Conservation (phyloP, 2,113 vertebrate species). For the Serilophus lunatus region DNA sequence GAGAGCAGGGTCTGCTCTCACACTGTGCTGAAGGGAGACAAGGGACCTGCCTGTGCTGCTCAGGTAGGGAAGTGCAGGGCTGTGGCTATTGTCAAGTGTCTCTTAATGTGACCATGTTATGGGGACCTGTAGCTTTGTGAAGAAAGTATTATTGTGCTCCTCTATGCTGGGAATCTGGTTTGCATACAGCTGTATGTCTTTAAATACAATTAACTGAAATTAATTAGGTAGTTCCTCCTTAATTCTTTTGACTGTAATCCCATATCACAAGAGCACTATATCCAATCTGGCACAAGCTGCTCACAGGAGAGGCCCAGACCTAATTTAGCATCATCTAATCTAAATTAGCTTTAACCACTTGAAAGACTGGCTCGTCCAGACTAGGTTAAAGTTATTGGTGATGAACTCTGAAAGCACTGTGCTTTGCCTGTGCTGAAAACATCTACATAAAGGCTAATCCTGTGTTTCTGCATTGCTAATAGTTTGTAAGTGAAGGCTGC, state of each 20-base stretch:
- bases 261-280: neutral
- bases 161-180: neutral
- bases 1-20: neutral
- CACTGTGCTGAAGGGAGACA: rapidly evolving
- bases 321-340: constrained; percentile 9
- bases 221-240: constrained; percentile 24
- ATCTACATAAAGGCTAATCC: neutral
- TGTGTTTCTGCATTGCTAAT: neutral
- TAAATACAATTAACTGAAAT: constrained; percentile 35
- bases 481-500: neutral
- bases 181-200: neutral
- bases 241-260: constrained; percentile 36
- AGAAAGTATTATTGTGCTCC: neutral
- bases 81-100: rapidly evolving
- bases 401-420: neutral
- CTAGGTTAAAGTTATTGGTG: neutral
- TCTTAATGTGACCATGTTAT: neutral
- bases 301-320: neutral
- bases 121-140: neutral
- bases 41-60: neutral
- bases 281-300: constrained; percentile 5
- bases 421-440: neutral
- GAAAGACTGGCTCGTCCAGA: neutral
- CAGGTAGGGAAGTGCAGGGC: neutral
- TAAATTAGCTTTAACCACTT: neutral